Evolutionary conservation across 2,888 invertebrate genomes (phyloP).

Genomic region (Myopa testacea): DNA sequence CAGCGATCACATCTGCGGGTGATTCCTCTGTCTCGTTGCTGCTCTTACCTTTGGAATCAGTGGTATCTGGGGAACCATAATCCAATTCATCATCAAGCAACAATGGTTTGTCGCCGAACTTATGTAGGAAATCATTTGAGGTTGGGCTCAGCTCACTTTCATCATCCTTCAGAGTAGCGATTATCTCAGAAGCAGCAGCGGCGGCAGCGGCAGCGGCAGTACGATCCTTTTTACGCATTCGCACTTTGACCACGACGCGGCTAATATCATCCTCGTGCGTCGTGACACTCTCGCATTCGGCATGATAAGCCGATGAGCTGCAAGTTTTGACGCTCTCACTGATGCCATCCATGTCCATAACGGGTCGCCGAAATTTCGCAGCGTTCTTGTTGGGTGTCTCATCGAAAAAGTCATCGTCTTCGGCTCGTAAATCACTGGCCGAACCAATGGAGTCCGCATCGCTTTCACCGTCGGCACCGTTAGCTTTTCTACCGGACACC

Average conservation of each 20-base stretch:
- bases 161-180: slow-evolving; percentile 53
- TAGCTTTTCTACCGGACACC: slow-evolving; percentile 30
- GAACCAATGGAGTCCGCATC: slow-evolving; percentile 80
- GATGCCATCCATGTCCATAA: slow-evolving; percentile 70
- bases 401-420: slow-evolving; percentile 69
- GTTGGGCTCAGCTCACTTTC: slow-evolving; percentile 71
- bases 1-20: slow-evolving; percentile 44
- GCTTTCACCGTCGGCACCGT: slow-evolving; percentile 65
- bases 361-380: slow-evolving; percentile 61
- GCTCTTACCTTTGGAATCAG: slow-evolving; percentile 55
- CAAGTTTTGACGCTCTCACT: slow-evolving; percentile 76
- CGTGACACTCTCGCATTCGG: slow-evolving; percentile 78
- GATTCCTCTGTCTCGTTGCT: slow-evolving; percentile 56
- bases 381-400: slow-evolving; percentile 64
- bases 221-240: slow-evolving; percentile 69
- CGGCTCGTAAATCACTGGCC: slow-evolving; percentile 76
- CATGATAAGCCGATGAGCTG: slow-evolving; percentile 78
- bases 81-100: slow-evolving; percentile 83
- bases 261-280: slow-evolving; percentile 74
- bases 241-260: slow-evolving; percentile 70
- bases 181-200: slow-evolving; percentile 45
- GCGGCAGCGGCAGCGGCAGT: slow-evolving; percentile 50
- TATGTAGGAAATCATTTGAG: slow-evolving; percentile 76
- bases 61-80: slow-evolving; percentile 68
- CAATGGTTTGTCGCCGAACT: slow-evolving; percentile 80